Evolutionary conservation across 1,140 invertebrate species (phyloP).

Genomic region (Euglossa dilemma): DNA sequence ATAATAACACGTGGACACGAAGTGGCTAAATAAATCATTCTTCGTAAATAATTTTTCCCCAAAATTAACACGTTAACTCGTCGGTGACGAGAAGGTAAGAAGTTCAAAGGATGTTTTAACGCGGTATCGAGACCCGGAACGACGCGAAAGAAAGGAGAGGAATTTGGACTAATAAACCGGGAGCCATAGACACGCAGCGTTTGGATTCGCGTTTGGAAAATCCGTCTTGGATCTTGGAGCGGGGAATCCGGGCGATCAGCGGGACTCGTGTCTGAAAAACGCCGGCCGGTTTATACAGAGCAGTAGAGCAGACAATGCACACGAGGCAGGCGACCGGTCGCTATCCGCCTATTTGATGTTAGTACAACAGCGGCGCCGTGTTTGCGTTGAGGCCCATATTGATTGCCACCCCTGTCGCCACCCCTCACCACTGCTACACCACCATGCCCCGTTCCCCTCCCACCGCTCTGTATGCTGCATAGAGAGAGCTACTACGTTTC

Average conservation of each 20-base stretch:
- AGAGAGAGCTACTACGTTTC: constrained; percentile 66
- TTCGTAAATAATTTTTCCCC: too few species aligned
- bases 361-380: constrained; percentile 82
- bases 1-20: too few species aligned
- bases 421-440: constrained; percentile 73
- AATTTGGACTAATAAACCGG: background rate
- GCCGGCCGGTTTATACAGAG: constrained; percentile 77
- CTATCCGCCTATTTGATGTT: constrained; percentile 84
- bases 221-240: constrained; percentile 26
- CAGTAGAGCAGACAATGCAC: constrained; percentile 75
- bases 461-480: constrained; percentile 59
- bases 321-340: constrained; percentile 77
- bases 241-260: constrained; percentile 28
- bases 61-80: too few species aligned
- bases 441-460: constrained; percentile 44
- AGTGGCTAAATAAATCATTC: too few species aligned
- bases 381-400: constrained; percentile 83
- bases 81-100: too few species aligned
- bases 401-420: constrained; percentile 82
- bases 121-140: too few species aligned
- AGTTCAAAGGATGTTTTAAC: too few species aligned
- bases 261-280: constrained; percentile 71
- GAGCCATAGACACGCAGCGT: background rate
- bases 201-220: background rate
- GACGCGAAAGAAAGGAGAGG: too few species aligned